phyloP scores from a whole-genome alignment of 2,113 vertebrate species.

The Urocitellus parryii region DNA sequence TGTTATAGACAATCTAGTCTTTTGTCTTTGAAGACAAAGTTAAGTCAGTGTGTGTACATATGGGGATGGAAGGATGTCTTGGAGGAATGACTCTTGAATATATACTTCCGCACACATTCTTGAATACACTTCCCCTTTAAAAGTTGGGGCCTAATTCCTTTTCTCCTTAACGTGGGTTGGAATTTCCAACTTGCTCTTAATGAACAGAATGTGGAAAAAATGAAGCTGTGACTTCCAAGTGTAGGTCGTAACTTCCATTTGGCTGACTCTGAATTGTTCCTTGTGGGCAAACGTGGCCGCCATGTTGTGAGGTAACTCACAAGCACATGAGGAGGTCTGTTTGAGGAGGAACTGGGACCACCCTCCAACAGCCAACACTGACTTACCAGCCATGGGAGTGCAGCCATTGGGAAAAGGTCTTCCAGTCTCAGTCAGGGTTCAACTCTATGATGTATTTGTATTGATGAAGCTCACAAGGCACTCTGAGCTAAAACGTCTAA shows the following conservation, averaged over 20 bases:
- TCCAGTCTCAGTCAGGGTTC: neutral
- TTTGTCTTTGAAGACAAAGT: neutral
- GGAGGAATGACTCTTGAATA: neutral
- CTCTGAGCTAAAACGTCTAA: neutral
- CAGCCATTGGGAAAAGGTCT: neutral
- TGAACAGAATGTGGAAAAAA: neutral
- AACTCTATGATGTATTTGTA: too few species aligned
- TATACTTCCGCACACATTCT: too few species aligned
- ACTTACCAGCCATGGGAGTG: fast-evolving
- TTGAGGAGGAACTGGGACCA: too few species aligned
- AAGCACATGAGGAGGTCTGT: fast-evolving
- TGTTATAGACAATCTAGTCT: neutral
- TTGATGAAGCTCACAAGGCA: neutral
- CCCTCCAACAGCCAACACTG: too few species aligned
- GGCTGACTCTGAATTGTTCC: neutral
- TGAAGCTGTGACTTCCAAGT: neutral
- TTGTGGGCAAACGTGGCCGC: neutral
- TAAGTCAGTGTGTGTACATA: neutral
- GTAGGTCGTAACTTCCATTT: neutral
- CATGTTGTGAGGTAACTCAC: neutral
- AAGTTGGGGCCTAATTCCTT: neutral
- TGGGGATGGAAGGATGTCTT: neutral
- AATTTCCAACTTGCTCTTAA: neutral
- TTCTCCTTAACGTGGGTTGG: neutral
- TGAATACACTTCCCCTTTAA: neutral